Base-by-base conservation (phyloP, 2,888 invertebrate species). In the Euproctis similis region DNA sequence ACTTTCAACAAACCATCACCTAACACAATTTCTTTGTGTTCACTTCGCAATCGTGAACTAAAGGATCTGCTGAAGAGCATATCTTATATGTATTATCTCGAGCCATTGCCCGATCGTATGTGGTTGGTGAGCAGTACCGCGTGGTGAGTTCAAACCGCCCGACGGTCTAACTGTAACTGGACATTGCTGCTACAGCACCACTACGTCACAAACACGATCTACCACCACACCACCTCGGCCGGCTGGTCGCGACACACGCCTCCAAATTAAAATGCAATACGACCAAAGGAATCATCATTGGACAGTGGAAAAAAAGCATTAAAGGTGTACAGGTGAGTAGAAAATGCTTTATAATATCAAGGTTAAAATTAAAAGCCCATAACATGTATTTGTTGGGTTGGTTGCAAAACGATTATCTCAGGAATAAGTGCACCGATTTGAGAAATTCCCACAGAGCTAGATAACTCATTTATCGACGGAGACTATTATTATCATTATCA, bases 11-110 rank as follows among this genome's bases (percentile, higher is more conserved):
- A 29, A 34, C 11, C 33, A 33, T 34, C 87, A 92, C 92, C 92
- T 58, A 92, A 78, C 49, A 92, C 74, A 36, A 92, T 84, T 80
- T 92, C 92, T 72, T 88, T 90, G 67, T 87, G 86, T 47, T 88
- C 87, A 69, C 87, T 87, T 59, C 91, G 77, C 38, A 90, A 81
- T 26, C 90, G 85, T 44, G 88, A 86, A 56, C 82, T 71, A 61
- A 80, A 78, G 17, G 77, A 73, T 54, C 75, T 65, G 60, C 71
- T 66, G 53, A 67, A 64, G 51, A 82, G 53, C 82, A 84, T 82
- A 40, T 58, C 50, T n/a, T 55, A 28, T 41, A 30, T 29, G 35
- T 27, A 30, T 45, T 36, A 42, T 46, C 31, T 44, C 40, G 40
- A 40, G 48, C 55, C 72, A 70, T 68, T 55, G 53, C 59, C 52